Conservation (phyloP, 2,113 vertebrate species). For the Protobothrops mucrosquamatus region DNA sequence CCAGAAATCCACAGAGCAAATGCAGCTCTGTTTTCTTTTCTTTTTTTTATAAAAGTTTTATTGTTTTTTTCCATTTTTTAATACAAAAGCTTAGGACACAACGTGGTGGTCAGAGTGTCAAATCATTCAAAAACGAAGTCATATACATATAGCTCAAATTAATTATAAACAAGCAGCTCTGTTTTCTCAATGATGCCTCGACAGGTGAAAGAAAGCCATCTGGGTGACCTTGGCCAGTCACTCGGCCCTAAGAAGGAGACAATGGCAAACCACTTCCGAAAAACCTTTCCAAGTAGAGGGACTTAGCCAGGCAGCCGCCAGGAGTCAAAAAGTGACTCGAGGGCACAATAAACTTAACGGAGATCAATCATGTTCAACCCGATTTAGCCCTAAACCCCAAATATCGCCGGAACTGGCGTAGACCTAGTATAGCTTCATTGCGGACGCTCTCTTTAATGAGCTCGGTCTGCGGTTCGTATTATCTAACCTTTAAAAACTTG, state of each 20-base stretch:
- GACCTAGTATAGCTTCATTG: background rate
- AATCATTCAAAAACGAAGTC: too few species aligned
- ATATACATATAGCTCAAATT: too few species aligned
- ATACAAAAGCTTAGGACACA: too few species aligned
- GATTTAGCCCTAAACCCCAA: background rate
- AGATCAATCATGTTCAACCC: background rate
- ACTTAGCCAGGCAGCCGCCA: background rate
- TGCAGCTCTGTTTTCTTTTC: background rate
- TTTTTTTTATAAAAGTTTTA: too few species aligned
- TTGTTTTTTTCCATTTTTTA: too few species aligned
- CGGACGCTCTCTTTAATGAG: background rate
- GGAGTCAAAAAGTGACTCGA: background rate
- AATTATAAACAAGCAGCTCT: background rate
- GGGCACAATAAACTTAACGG: background rate
- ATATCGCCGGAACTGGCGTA: background rate
- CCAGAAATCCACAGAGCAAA: background rate
- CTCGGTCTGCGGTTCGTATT: background rate
- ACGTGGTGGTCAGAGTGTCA: too few species aligned
- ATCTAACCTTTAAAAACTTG: background rate
- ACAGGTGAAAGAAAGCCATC: background rate
- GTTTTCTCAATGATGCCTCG: background rate
- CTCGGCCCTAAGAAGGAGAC: background rate
- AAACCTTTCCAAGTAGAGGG: background rate
- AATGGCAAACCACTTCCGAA: background rate
- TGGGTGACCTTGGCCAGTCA: background rate